A percentile compares a stretch with the other conserved stretches of the same genome.
Evolutionary conservation across 2,888 invertebrate genomes (phyloP).

Genomic region (Synanthedon andrenaeformis): DNA sequence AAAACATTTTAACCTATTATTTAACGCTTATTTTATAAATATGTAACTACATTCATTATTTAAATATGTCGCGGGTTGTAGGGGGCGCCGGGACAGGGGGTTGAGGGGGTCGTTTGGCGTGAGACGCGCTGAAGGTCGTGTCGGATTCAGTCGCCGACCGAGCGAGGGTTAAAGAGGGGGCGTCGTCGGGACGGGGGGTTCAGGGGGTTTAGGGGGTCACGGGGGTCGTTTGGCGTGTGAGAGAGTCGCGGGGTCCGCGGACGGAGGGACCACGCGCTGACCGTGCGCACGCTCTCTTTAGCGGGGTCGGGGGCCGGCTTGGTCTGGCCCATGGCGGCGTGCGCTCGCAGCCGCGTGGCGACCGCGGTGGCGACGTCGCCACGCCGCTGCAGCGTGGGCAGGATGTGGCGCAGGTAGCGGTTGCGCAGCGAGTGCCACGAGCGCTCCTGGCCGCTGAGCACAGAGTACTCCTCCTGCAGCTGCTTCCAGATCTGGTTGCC

Average conservation of each 20-base stretch:
- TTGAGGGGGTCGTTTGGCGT: too few species aligned
- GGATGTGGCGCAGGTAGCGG: conserved; percentile 54
- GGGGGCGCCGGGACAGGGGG: too few species aligned
- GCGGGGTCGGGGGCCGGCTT: neutral
- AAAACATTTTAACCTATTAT: too few species aligned
- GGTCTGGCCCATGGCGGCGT: conserved; percentile 20
- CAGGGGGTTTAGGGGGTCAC: neutral
- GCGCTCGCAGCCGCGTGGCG: conserved; percentile 25
- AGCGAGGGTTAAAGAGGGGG: neutral
- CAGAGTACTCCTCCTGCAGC: conserved; percentile 21
- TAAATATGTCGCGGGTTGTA: too few species aligned
- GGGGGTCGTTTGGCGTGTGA: neutral
- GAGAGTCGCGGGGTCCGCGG: conserved; percentile 2
- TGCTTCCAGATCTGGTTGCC: conserved; percentile 50
- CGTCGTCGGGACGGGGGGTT: neutral
- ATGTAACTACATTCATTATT: too few species aligned
- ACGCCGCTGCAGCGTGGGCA: conserved; percentile 28
- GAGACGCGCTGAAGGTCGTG: too few species aligned
- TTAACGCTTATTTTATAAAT: too few species aligned
- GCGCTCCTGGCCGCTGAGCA: conserved; percentile 32
- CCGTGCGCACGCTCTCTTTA: too few species aligned
- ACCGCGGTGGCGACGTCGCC: conserved; percentile 8
- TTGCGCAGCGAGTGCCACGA: conserved; percentile 61
- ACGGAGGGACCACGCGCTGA: conserved; percentile 15
- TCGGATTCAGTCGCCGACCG: neutral